Base-by-base conservation (phyloP, 2,888 invertebrate species). In the Sericinus montela region DNA sequence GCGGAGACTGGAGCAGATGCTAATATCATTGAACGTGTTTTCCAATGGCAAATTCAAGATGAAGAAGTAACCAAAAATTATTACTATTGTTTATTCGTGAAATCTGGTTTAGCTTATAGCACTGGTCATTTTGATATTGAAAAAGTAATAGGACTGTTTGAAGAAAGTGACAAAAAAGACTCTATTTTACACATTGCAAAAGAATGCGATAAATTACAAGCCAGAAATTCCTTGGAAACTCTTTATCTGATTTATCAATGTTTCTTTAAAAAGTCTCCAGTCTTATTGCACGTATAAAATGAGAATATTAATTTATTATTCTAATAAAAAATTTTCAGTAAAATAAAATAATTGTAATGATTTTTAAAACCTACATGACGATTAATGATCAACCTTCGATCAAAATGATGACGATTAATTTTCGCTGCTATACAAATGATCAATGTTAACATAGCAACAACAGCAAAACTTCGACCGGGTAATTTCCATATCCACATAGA, bases 31-130 rank as follows among this genome's bases (percentile, higher is more conserved):
- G 37, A 58, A 9, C 50, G 59, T 32, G 63, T 76, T 1, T 59
- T 72, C 13, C 57, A 64, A 32, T 80, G 79, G 4, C 57, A 65
- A 1, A 67, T 75, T 32, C 55, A 61, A 53, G 70, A 80, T 6
- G 72, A 70, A 32, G 62, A 72, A 10, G 57, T 59, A 6, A 57
- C 79, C 2, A 75, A 72, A 55, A 69, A 75, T n/a, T 76, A 74
- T 32, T 47, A 75, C 1, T 64, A 72, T 30, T 86, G 87, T 55
- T 60, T 76, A 45, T 66, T 73, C 51, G 65, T 65, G 44, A 71
- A 69, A 40, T 49, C 73, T n/a, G 69, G 70, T 11, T 62, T 66
- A 5, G 51, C 56, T 2, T 56, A 63, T n/a, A 40, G 52, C 2
- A 56, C 63, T 13, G 81, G 78, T 3, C 63, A 68, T 37, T 54